A percentile compares a stretch with the other conserved stretches of the same genome.
phyloP scores from a whole-genome alignment of 2,113 vertebrate species.

The Lophura nycthemera region DNA sequence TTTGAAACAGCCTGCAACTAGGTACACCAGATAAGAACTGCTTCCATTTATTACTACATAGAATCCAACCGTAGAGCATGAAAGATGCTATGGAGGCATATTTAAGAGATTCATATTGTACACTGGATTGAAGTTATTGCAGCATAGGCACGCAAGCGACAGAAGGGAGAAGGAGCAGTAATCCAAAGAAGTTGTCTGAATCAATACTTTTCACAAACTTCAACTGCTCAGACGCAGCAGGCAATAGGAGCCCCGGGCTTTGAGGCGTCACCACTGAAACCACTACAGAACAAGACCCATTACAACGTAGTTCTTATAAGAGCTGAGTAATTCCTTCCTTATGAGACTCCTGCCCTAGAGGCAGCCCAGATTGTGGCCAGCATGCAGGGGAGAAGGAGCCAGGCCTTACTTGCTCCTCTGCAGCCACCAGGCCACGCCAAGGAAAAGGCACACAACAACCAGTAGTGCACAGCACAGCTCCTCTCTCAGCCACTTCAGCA shows the following conservation, averaged over 20 bases:
- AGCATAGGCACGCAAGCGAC: neutral
- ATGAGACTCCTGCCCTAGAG: neutral
- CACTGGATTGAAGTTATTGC: neutral
- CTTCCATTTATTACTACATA: conserved; percentile 20
- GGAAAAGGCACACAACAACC: neutral
- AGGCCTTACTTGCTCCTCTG: neutral
- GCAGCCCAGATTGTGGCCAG: neutral
- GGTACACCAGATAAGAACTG: conserved; percentile 26
- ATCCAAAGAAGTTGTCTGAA: neutral
- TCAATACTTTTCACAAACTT: neutral
- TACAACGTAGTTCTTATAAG: neutral
- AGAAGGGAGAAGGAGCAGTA: neutral
- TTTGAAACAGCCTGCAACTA: conserved; percentile 25
- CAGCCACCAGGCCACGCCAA: fast-evolving
- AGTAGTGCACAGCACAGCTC: neutral
- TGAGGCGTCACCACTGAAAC: neutral
- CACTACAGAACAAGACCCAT: neutral
- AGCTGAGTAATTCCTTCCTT: neutral
- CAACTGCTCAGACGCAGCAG: neutral
- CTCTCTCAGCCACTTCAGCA: neutral
- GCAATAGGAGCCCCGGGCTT: neutral
- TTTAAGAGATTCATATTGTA: neutral
- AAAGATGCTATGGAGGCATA: neutral
- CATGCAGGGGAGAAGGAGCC: neutral
- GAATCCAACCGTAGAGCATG: conserved; percentile 11